These are phyloP conservation scores for Astatoreochromis straeleni DNA, from an alignment of 2,113 vertebrate genomes.

Conservation along the genomic window DNA sequence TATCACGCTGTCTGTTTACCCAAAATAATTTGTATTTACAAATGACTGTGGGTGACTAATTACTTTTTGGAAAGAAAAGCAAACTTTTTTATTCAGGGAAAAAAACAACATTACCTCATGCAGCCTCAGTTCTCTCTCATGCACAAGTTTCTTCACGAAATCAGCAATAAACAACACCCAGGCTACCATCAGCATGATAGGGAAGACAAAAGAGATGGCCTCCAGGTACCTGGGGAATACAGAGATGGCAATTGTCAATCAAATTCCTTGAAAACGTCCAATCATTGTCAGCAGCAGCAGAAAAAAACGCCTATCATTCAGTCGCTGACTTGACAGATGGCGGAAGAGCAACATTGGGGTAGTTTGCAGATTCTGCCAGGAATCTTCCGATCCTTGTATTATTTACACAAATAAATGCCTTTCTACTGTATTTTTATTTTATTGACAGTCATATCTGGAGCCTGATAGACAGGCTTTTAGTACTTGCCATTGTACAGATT, in stretches of 20 bases:
- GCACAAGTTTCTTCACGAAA: conserved; percentile 94
- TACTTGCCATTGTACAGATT: neutral
- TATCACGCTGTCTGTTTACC: neutral
- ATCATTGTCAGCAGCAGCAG: conserved; percentile 18
- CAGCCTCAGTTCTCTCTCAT: conserved; percentile 92
- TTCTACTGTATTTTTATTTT: neutral
- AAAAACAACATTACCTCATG: conserved; percentile 80
- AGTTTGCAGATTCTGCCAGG: neutral
- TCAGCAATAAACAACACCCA: conserved; percentile 93
- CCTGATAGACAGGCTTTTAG: neutral
- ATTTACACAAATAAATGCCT: conserved; percentile 13
- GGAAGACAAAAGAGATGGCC: conserved; percentile 88
- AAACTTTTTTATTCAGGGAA: neutral
- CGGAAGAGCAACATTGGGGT: neutral
- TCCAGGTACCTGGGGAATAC: conserved; percentile 82
- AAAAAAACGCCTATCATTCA: conserved; percentile 9
- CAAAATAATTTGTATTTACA: neutral
- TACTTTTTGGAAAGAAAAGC: neutral
- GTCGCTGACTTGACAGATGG: neutral
- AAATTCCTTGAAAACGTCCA: conserved; percentile 4
- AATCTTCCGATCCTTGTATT: neutral
- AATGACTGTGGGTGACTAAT: neutral
- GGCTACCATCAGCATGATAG: conserved; percentile 88
- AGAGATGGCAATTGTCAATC: conserved; percentile 33
- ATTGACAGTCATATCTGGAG: neutral